These are phyloP conservation scores for Lagocephalus sceleratus DNA, from an alignment of 2,797 vertebrate species.

Conservation along the genomic window DNA sequence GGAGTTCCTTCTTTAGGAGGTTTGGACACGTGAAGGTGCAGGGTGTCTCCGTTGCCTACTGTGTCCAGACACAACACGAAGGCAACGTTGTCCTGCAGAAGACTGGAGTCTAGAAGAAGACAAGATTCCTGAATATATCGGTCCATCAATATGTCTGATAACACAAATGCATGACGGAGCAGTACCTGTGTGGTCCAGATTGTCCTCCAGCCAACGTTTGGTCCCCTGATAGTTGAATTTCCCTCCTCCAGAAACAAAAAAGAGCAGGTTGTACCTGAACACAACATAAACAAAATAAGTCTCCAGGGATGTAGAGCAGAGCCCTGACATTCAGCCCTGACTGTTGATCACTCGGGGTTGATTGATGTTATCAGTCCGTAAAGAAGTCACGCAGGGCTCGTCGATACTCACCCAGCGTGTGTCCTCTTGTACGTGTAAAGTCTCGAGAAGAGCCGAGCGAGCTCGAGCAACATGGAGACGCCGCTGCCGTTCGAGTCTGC, in stretches of 20 bases:
- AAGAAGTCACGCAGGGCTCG: background rate
- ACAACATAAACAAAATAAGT: slow-evolving; percentile 14
- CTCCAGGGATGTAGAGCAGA: no score
- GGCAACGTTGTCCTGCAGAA: slow-evolving; percentile 96
- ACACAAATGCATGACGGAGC: no score
- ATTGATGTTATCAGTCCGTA: background rate
- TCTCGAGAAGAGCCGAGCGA: slow-evolving; percentile 93
- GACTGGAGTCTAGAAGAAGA: slow-evolving; percentile 85
- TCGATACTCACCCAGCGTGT: slow-evolving; percentile 86
- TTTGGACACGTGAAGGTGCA: slow-evolving; percentile 95
- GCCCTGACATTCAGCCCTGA: background rate
- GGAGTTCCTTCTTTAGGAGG: slow-evolving; percentile 93
- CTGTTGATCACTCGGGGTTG: no score
- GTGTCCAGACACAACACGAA: slow-evolving; percentile 97
- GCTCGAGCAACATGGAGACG: slow-evolving; percentile 88
- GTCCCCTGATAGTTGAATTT: slow-evolving; percentile 99
- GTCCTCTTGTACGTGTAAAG: slow-evolving; percentile 97
- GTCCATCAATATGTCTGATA: no score
- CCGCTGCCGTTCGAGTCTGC: slow-evolving; percentile 97
- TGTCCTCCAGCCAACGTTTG: slow-evolving; percentile 97
- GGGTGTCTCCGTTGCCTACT: slow-evolving; percentile 82
- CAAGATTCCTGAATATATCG: no score
- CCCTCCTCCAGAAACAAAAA: slow-evolving; percentile 97
- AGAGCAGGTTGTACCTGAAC: slow-evolving; percentile 92
- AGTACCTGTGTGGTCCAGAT: slow-evolving; percentile 94